phyloP scores from a whole-genome alignment of 2,888 invertebrate species.

The Cremastinae sp. region DNA sequence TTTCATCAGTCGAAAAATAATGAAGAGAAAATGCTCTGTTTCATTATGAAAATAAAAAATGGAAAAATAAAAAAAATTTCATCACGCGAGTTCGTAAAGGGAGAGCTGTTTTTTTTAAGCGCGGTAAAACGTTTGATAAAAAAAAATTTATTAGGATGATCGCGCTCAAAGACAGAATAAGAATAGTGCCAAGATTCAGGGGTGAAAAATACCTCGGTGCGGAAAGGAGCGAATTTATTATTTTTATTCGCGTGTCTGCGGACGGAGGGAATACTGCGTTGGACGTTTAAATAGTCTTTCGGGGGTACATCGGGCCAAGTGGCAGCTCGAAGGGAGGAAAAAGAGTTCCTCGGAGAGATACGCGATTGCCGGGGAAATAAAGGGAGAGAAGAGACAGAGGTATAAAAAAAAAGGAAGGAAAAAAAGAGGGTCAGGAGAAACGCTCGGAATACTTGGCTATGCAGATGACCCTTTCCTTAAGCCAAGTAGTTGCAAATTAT shows the following conservation, averaged over 20 bases:
- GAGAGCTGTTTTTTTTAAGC: no score
- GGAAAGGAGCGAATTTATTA: no score
- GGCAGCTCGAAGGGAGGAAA: slow-evolving; percentile 32
- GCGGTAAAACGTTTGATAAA: no score
- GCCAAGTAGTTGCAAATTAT: slow-evolving; percentile 66
- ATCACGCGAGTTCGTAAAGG: no score
- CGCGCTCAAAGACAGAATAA: no score
- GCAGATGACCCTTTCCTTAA: slow-evolving; percentile 64
- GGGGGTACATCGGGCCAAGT: slow-evolving; percentile 57
- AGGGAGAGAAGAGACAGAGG: slow-evolving; percentile 13
- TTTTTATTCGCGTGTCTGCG: slow-evolving; percentile 31
- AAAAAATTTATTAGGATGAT: no score
- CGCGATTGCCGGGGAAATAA: slow-evolving; percentile 34
- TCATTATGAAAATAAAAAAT: no score
- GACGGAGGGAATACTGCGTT: slow-evolving; percentile 44
- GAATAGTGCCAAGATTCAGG: no score
- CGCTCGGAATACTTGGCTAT: slow-evolving; percentile 60
- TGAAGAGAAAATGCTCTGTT: no score
- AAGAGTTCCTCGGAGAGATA: slow-evolving; percentile 32
- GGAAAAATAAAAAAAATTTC: no score
- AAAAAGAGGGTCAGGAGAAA: slow-evolving; percentile 34
- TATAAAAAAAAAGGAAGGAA: not conserved
- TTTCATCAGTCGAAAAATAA: no score
- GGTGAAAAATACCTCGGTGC: no score
- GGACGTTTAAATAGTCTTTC: slow-evolving; percentile 64